Conservation (phyloP, 2,888 invertebrate species). For the Netelia virgata region DNA sequence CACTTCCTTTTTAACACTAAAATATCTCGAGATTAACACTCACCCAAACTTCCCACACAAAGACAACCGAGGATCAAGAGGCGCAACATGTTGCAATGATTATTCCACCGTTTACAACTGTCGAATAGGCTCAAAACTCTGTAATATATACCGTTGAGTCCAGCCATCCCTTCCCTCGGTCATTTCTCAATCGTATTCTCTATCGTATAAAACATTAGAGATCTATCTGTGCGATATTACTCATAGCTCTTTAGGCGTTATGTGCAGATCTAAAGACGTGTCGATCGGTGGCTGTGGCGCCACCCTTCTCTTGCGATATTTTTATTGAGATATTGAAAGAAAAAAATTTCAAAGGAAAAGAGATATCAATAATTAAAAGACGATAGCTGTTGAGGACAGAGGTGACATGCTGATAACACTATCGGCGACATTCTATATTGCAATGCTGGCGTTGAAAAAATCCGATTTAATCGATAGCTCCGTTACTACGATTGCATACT, state of each 20-base stretch:
- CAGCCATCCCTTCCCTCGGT: constrained; percentile 10
- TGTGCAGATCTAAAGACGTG: not conserved
- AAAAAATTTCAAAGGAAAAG: not conserved
- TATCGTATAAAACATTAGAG: constrained; percentile 30
- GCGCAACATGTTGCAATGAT: constrained; percentile 59
- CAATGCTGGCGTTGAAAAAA: not conserved
- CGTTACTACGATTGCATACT: not conserved
- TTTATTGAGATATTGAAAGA: not conserved
- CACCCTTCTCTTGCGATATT: constrained; percentile 30
- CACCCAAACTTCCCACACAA: constrained; percentile 59
- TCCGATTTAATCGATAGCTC: not conserved
- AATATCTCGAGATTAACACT: constrained; percentile 42
- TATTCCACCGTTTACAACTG: constrained; percentile 25
- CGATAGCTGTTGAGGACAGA: constrained; percentile 19
- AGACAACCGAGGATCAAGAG: constrained; percentile 55
- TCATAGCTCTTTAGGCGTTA: not conserved
- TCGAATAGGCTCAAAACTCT: not conserved
- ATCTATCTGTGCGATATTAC: constrained; percentile 8
- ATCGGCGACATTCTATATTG: constrained; percentile 5
- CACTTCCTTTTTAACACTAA: not conserved
- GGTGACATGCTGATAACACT: constrained; percentile 21
- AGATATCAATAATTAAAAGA: constrained; percentile 5
- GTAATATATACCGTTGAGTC: constrained; percentile 46
- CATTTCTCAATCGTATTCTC: constrained; percentile 25
- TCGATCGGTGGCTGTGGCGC: constrained; percentile 9